Evolutionary conservation across 2,888 invertebrate species (phyloP).

Genomic region (Melanophora roralis): DNA sequence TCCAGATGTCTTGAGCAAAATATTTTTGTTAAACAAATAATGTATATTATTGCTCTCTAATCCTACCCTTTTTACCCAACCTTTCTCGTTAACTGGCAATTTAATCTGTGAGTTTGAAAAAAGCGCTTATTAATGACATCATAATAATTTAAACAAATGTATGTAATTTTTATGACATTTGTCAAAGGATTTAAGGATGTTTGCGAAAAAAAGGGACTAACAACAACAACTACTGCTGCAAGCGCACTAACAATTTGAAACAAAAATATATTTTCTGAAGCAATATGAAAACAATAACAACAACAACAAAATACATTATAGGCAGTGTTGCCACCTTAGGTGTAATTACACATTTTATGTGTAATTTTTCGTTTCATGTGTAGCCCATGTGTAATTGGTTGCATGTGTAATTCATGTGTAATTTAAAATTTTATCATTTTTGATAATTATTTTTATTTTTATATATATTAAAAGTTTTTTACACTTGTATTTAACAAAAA

Average conservation of each 20-base stretch:
- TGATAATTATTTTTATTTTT: too few relatives aligned
- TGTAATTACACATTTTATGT: too few relatives aligned
- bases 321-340: too few relatives aligned
- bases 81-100: constrained; percentile 42
- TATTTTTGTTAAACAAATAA: neutral
- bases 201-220: constrained; percentile 10
- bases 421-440: too few relatives aligned
- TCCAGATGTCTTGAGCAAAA: neutral
- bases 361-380: too few relatives aligned
- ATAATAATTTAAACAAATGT: constrained; percentile 58
- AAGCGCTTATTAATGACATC: constrained; percentile 55
- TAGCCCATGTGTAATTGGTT: too few relatives aligned
- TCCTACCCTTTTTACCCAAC: neutral
- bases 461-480: too few relatives aligned
- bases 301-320: neutral
- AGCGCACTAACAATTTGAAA: neutral
- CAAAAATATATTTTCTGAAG: neutral
- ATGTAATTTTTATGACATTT: constrained; percentile 58
- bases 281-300: neutral
- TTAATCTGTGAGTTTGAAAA: constrained; percentile 55
- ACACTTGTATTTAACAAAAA: too few relatives aligned
- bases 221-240: constrained; percentile 9
- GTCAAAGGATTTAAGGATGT: constrained; percentile 53
- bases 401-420: too few relatives aligned
- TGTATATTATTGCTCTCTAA: neutral